Evolutionary conservation across 2,888 invertebrate species (phyloP).

Genomic region (Tipula unca): DNA sequence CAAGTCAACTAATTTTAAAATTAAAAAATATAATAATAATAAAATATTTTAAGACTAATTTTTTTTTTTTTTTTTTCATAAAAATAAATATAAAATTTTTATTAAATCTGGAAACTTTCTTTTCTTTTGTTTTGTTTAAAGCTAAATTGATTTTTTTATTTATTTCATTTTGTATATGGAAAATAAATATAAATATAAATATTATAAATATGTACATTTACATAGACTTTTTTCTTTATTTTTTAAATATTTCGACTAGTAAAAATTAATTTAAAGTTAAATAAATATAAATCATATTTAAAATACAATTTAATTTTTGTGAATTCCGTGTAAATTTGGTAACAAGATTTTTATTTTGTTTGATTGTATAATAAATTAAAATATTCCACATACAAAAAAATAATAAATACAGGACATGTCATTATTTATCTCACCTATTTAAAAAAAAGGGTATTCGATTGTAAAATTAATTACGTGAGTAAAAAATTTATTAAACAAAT

Average conservation of each 20-base stretch:
- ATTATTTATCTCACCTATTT: not conserved
- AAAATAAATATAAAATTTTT: not conserved
- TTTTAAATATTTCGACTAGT: not conserved
- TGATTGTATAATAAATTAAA: not conserved
- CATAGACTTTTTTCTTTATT: not conserved
- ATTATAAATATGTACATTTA: too few species aligned
- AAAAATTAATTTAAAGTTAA: not conserved
- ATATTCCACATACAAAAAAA: not conserved
- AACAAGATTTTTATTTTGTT: not conserved
- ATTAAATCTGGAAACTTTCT: not conserved
- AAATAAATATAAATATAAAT: conserved; percentile 14
- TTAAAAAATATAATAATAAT: conserved; percentile 8
- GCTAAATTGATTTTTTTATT: conserved; percentile 19
- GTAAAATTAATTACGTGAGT: not conserved
- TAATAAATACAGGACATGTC: not conserved
- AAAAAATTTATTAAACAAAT: not conserved
- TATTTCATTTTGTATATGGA: conserved; percentile 20
- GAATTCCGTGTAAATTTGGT: not conserved
- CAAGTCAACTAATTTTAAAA: conserved; percentile 37
- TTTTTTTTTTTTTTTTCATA: not conserved
- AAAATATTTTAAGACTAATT: not conserved
- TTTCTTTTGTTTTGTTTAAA: conserved; percentile 18
- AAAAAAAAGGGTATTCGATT: not conserved
- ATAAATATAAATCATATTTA: not conserved
- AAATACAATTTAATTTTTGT: not conserved